Conservation (phyloP, 2,888 invertebrate genomes). For the Lasioglossum leucozonium region DNA sequence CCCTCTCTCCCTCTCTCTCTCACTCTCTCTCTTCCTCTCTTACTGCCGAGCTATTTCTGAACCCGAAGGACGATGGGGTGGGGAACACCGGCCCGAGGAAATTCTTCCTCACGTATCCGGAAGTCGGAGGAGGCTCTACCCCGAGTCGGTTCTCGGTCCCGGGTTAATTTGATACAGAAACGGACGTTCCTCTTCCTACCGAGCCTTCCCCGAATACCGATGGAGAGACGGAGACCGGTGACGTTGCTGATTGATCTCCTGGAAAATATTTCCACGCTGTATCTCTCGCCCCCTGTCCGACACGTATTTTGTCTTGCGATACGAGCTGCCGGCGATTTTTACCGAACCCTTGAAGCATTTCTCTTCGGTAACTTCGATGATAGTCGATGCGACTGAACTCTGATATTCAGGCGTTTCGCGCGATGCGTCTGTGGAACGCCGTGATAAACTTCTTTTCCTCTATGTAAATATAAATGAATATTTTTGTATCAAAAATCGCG, state of each 20-base stretch:
- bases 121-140: slow-evolving; percentile 39
- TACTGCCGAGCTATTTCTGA: slow-evolving; percentile 35
- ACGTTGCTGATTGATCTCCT: background rate
- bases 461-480: too few species aligned
- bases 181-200: slow-evolving; percentile 16
- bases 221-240: background rate
- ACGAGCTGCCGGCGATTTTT: background rate
- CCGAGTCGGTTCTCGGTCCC: background rate
- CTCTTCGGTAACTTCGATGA: background rate
- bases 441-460: background rate
- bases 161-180: slow-evolving; percentile 55
- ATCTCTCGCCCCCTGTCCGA: background rate
- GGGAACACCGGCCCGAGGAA: slow-evolving; percentile 35
- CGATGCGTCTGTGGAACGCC: background rate
- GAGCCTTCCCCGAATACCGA: background rate
- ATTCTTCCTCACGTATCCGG: slow-evolving; percentile 56
- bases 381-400: too few species aligned
- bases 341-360: background rate
- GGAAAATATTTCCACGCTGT: background rate
- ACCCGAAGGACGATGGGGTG: slow-evolving; percentile 39
- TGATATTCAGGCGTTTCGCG: background rate
- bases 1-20: background rate
- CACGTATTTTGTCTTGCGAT: background rate
- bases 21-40: too few species aligned
- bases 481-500: too few species aligned